phyloP scores from a whole-genome alignment of 2,888 invertebrate species.

The Congeria kusceri region DNA sequence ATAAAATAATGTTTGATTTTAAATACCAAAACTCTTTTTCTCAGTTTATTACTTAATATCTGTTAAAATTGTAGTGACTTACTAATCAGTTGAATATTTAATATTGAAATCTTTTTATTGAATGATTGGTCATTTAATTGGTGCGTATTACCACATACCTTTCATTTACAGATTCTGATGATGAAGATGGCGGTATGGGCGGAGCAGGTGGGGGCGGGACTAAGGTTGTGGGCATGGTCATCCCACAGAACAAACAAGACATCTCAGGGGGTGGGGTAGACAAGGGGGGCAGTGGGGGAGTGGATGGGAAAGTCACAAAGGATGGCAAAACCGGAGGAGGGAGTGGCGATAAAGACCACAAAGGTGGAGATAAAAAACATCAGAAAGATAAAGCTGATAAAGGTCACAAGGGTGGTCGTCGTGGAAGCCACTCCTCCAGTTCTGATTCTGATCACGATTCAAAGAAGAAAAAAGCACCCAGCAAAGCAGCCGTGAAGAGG shows the following conservation, averaged over 20 bases:
- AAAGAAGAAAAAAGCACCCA: slow-evolving; percentile 30
- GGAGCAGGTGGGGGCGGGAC: slow-evolving; percentile 16
- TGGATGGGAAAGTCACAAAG: not conserved
- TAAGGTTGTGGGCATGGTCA: slow-evolving; percentile 26
- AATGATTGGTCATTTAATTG: not conserved
- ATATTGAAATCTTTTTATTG: no score
- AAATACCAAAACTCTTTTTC: no score
- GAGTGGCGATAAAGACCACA: slow-evolving; percentile 13
- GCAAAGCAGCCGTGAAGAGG: slow-evolving; percentile 5
- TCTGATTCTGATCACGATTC: slow-evolving; percentile 34
- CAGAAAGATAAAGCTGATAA: slow-evolving; percentile 8
- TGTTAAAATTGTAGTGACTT: no score
- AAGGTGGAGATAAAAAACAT: slow-evolving; percentile 10
- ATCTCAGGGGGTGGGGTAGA: slow-evolving; percentile 10
- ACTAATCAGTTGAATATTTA: no score
- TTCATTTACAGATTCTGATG: slow-evolving; percentile 46
- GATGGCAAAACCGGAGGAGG: not conserved
- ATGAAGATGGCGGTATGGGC: slow-evolving; percentile 41
- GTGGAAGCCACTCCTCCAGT: not conserved
- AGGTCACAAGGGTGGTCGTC: slow-evolving; percentile 16
- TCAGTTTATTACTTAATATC: no score
- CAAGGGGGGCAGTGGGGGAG: slow-evolving; percentile 5
- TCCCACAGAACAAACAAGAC: slow-evolving; percentile 38
- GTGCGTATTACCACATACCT: not conserved
- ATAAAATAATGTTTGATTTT: no score